Evolutionary conservation across 2,113 vertebrate species (phyloP), one percentile per base, ranked within the genome.

Genomic region (Mohoua ochrocephala): DNA sequence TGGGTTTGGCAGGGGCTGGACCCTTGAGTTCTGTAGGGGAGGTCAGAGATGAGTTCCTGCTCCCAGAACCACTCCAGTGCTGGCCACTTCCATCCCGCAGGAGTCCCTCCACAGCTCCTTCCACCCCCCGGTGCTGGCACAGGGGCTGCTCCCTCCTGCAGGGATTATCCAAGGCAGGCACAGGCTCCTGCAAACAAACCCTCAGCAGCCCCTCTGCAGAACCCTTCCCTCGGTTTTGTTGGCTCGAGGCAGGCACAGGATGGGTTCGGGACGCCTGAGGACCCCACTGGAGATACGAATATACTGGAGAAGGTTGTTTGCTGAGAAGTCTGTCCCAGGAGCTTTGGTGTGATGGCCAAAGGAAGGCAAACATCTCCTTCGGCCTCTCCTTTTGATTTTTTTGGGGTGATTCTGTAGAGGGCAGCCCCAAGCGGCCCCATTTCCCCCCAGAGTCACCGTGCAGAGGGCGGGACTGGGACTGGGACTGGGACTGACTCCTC

Each of bases 401-500:
- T 52, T 20, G 14, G 17, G 22, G 18, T 49, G 50, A 31, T 67
- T 28, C 5, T 50, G 30, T 30, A 2, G 13, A 59, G 64, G 74
- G 28, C 61, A 73, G 33, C 37, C 37, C 44, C 31, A 27, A 6
- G 50, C 50, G 69, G 11, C 9, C n/a, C 39, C 39, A 39, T 39
- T 39, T 39, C 39, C 20, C n/a, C 18, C 1, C 10, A 20, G 8
- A 16, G 8, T 26, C 33, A 37, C 31, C 0, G 0, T 9, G 35
- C 20, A 24, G 33, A 2, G 20, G 14, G 15, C 2, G 13, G 47
- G 47, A 49, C 22, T 47, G 47, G 47, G 21, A 12, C n/a, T n/a
- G n/a, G n/a, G 11, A 4, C 13, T 7, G 27, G 82, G 30, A 13
- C 7, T 81, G 73, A n/a, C 28, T 84, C 23, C n/a, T 74, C 33